Evolutionary conservation across 2,888 invertebrate species (phyloP).

Genomic region (Leptinotarsa rubiginosa): DNA sequence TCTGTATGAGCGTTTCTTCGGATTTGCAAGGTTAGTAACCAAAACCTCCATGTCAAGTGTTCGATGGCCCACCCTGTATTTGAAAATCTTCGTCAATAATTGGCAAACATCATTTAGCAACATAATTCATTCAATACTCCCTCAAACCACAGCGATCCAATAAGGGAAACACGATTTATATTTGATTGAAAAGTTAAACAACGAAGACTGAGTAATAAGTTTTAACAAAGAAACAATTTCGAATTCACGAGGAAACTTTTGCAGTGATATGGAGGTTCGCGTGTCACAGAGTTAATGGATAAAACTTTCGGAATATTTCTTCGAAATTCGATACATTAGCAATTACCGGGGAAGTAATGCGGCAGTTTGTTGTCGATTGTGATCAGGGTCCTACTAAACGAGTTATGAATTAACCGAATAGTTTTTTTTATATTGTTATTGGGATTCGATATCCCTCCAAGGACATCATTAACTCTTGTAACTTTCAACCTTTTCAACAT

Average conservation of each 20-base stretch:
- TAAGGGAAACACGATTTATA: neutral
- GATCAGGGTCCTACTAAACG: neutral
- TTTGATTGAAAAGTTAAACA: slow-evolving; percentile 5
- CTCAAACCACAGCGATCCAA: neutral
- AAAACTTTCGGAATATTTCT: neutral
- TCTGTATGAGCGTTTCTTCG: too few species aligned
- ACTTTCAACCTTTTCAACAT: too few species aligned
- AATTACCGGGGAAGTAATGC: slow-evolving; percentile 3
- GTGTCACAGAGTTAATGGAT: neutral
- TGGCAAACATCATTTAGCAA: too few species aligned
- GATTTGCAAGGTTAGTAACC: too few species aligned
- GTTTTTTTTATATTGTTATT: neutral
- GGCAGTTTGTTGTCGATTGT: neutral
- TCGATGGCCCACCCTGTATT: too few species aligned
- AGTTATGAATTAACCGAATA: neutral
- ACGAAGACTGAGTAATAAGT: slow-evolving; percentile 1
- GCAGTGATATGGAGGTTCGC: slow-evolving; percentile 3
- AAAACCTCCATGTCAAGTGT: too few species aligned
- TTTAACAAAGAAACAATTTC: slow-evolving; percentile 1
- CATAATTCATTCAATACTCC: too few species aligned
- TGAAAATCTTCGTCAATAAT: too few species aligned
- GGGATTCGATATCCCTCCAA: too few species aligned
- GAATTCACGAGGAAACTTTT: neutral
- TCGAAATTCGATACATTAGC: slow-evolving; percentile 4
- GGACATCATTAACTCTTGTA: too few species aligned